Evolutionary conservation across 1,140 invertebrate genomes (phyloP), one percentile per base, ranked within the genome.

Genomic region (Eriocheir sinensis): DNA sequence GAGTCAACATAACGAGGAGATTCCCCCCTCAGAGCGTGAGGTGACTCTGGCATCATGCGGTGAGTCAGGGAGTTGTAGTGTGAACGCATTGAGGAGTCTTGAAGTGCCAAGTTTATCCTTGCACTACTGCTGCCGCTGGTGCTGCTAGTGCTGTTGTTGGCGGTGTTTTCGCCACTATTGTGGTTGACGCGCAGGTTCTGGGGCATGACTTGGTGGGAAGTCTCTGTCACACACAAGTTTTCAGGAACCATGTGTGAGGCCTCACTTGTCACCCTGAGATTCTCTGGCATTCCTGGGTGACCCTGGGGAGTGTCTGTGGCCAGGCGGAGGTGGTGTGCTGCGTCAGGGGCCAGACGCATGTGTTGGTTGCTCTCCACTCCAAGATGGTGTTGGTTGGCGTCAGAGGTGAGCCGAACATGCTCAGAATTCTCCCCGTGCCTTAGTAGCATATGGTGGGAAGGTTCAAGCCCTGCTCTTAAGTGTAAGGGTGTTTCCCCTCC

Each of bases 171-270:
- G 3, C 32, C 72, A 17, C 48, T 94, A 6, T 95, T 93, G 32
- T 94, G 95, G 72, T 79, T 92, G 41, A 93, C 94, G 8, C 93
- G 95, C n/a, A 95, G 93, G 72, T 95, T 95, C 60, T 95, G 93
- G 48, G 95, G 95, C 95, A 95, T 94, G n/a, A 94, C 30, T 53
- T 94, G 95, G 44, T 95, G 95, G 12, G 95, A 83, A 21, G 95
- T 80, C 80, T 95, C 95, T 34, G 95, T 92, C 44, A 95, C 92
- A 94, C 95, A 95, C 38, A 95, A 90, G 80, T 95, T 95, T 92
- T 95, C 95, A 79, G 95, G 95, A 44, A 95, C 95, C 95, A 95
- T 95, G 9, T 89, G 86, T 48, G 95, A 93, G 27, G 95, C 86
- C 48, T 95, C 95, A 44, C 88, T 88, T 36, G 86, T 91, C 81